These are phyloP conservation scores for Terebella lapidaria DNA, from an alignment of 2,888 invertebrate species.

Conservation along the genomic window DNA sequence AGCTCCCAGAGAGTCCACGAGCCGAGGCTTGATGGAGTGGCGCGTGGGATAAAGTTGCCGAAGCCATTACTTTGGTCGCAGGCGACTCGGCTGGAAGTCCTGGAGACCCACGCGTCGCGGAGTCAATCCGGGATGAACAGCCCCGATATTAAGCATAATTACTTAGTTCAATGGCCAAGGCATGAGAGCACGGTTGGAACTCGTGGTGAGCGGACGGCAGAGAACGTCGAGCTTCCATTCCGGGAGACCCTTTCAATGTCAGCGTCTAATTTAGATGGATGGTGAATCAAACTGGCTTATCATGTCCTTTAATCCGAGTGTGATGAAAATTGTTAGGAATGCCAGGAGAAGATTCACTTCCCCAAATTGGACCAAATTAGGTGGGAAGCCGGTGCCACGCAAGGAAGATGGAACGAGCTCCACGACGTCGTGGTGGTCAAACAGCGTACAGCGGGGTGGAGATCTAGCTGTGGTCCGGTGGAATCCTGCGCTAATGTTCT, in stretches of 20 bases:
- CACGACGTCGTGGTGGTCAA: too few relatives aligned
- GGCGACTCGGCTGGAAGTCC: too few relatives aligned
- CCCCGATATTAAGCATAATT: not conserved
- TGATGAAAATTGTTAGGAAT: slow-evolving; percentile 10
- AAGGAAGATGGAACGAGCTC: too few relatives aligned
- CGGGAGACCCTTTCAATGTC: slow-evolving; percentile 5
- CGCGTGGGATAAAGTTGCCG: too few relatives aligned
- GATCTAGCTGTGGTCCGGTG: too few relatives aligned
- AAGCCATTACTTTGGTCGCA: too few relatives aligned
- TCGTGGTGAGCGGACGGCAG: too few relatives aligned
- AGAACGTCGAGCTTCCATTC: too few relatives aligned
- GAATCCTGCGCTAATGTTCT: too few relatives aligned
- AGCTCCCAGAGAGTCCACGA: too few relatives aligned
- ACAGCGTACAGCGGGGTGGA: not conserved
- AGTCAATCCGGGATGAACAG: not conserved
- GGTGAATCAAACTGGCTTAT: slow-evolving; percentile 9
- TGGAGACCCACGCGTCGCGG: too few relatives aligned
- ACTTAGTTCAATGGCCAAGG: not conserved
- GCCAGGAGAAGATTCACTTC: slow-evolving; percentile 1
- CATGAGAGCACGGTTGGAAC: not conserved
- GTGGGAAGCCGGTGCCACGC: not conserved
- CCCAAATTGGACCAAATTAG: slow-evolving; percentile 4
- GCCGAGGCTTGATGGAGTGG: too few relatives aligned
- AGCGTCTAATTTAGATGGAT: slow-evolving; percentile 16
- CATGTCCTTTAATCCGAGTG: slow-evolving; percentile 12